A percentile compares a stretch with the other conserved stretches of the same genome.
Conservation (phyloP, 2,888 invertebrate species). For the Leptogaster cylindrica region DNA sequence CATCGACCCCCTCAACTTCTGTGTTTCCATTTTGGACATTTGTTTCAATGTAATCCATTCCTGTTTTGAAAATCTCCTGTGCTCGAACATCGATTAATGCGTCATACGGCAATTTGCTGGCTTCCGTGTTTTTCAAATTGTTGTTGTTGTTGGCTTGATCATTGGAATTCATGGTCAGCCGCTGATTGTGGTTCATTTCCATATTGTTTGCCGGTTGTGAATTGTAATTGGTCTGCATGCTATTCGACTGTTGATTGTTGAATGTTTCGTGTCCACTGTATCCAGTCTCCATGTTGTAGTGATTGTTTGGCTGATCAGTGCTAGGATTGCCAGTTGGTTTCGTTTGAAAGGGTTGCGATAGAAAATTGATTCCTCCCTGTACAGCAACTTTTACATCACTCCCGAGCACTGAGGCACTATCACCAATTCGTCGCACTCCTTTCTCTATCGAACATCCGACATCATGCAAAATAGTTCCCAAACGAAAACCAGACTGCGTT, state of each 20-base stretch:
- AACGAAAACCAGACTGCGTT: background rate
- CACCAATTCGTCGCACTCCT: conserved; percentile 18
- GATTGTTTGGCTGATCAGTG: background rate
- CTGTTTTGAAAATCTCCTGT: background rate
- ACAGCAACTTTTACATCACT: background rate
- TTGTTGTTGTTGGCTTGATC: background rate
- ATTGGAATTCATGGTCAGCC: background rate
- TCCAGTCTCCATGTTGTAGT: background rate
- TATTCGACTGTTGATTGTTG: background rate
- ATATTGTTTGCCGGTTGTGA: background rate
- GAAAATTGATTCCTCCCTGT: background rate
- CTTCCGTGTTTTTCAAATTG: background rate
- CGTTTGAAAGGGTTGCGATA: background rate
- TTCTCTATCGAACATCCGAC: conserved; percentile 39
- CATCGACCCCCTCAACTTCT: conserved; percentile 1
- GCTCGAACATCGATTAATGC: conserved; percentile 5
- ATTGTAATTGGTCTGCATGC: background rate
- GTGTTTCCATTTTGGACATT: background rate
- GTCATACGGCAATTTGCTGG: background rate
- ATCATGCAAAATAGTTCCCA: background rate
- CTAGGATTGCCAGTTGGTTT: background rate
- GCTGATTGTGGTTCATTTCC: background rate
- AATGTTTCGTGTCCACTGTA: too few relatives aligned
- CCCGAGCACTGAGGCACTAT: background rate
- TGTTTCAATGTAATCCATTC: background rate